Evolutionary conservation across 2,113 vertebrate species (phyloP).

Genomic region (Mustela lutreola): DNA sequence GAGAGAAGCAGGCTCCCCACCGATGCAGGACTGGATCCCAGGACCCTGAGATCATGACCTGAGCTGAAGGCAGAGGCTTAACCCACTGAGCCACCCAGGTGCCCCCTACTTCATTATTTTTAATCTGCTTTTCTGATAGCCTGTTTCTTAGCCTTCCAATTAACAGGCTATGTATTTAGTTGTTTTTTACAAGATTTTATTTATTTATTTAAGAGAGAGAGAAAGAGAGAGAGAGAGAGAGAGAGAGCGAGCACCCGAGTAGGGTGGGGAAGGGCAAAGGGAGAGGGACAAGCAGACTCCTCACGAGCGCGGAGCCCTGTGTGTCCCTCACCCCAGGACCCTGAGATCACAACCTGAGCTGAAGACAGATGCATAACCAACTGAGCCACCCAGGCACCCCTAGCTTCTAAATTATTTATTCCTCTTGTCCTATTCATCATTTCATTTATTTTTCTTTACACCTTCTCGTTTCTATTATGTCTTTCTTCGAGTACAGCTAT

Average conservation of each 20-base stretch:
- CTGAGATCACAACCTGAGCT: no score
- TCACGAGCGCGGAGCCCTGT: no score
- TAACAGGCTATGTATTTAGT: background rate
- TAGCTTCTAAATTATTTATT: conserved; percentile 45
- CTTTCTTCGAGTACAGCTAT: background rate
- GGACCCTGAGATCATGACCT: background rate
- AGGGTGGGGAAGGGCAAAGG: no score
- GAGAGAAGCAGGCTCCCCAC: background rate
- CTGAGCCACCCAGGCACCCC: no score
- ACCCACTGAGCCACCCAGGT: background rate
- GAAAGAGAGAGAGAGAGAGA: no score
- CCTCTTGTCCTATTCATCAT: background rate
- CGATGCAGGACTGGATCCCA: background rate
- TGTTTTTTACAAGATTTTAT: no score
- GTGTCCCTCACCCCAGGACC: no score
- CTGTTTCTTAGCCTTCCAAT: conserved; percentile 37
- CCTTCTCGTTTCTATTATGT: background rate
- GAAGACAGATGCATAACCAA: no score
- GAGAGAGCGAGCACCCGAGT: no score
- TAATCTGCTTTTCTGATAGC: background rate
- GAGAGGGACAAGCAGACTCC: no score
- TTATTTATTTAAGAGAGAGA: no score
- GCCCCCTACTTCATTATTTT: background rate
- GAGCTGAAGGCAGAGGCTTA: background rate
- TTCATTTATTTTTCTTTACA: background rate